phyloP scores from a whole-genome alignment of 1,140 invertebrate species.

The Lerema accius region DNA sequence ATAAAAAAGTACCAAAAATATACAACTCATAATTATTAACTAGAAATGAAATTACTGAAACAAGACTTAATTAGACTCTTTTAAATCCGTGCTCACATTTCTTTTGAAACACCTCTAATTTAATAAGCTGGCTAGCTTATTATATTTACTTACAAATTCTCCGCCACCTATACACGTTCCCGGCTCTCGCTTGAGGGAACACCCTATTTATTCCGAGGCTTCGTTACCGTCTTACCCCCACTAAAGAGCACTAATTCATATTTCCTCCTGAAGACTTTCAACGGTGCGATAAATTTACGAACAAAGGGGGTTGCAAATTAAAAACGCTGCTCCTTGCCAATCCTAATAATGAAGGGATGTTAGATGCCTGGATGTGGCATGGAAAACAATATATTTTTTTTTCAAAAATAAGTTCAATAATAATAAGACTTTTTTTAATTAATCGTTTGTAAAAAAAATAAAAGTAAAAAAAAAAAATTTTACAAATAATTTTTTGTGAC shows the following conservation, averaged over 20 bases:
- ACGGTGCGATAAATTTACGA: conserved; percentile 65
- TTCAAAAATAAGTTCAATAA: too few species aligned
- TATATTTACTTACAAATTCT: conserved; percentile 28
- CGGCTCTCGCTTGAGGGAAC: conserved; percentile 19
- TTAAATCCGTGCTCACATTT: conserved; percentile 10
- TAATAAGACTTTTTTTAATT: too few species aligned
- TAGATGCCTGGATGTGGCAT: conserved; percentile 42
- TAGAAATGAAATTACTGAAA: background rate
- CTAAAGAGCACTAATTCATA: conserved; percentile 70
- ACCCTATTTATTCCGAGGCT: conserved; percentile 32
- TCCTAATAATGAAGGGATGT: conserved; percentile 52
- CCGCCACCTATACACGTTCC: conserved; percentile 25
- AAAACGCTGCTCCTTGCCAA: conserved; percentile 64
- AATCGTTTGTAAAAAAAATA: too few species aligned
- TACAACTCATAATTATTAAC: background rate
- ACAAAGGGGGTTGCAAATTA: conserved; percentile 71
- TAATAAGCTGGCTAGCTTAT: conserved; percentile 27
- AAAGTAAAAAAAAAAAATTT: too few species aligned
- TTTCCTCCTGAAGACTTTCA: conserved; percentile 62
- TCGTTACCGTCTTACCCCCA: conserved; percentile 52
- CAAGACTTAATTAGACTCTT: background rate
- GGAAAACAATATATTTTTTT: too few species aligned
- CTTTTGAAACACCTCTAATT: conserved; percentile 29
- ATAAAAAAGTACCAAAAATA: too few species aligned
- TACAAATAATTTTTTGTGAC: too few species aligned